Conservation (phyloP, 2,888 invertebrate species). For the Hirudinaria manillensis region DNA sequence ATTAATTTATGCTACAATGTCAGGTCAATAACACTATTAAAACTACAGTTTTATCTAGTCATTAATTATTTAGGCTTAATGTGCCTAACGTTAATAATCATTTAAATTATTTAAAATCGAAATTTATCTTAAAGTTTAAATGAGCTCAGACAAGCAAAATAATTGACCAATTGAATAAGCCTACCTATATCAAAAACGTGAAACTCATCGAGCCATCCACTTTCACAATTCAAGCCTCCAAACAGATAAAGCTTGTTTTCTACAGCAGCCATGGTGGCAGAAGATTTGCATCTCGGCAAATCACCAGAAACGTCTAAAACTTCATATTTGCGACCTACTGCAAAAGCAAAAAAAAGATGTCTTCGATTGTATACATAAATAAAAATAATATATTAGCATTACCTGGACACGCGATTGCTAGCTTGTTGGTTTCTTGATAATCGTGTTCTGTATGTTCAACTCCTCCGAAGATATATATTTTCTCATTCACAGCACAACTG, state of each 20-base stretch:
- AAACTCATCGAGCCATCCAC: constrained; percentile 50
- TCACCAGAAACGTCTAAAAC: constrained; percentile 42
- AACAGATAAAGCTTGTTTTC: constrained; percentile 48
- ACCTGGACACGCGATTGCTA: constrained; percentile 47
- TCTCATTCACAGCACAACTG: constrained; percentile 43
- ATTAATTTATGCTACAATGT: neutral
- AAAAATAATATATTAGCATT: constrained; percentile 15
- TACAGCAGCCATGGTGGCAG: constrained; percentile 47
- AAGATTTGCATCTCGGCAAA: constrained; percentile 45
- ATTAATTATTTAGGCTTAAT: too few species aligned
- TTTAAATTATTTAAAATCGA: neutral
- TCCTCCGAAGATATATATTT: constrained; percentile 49
- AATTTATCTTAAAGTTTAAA: neutral
- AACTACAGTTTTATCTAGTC: too few species aligned
- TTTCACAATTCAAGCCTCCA: constrained; percentile 51
- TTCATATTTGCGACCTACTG: constrained; percentile 44
- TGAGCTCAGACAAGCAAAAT: neutral
- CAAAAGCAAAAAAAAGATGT: constrained; percentile 19
- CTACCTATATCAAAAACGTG: constrained; percentile 49
- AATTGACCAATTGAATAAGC: too few species aligned
- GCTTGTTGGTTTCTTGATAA: constrained; percentile 46
- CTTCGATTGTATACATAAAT: neutral
- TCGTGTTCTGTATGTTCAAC: constrained; percentile 43
- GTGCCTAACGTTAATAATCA: neutral
- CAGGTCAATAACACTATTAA: too few species aligned